These are phyloP conservation scores for Agonopterix arenella DNA, from an alignment of 2,888 invertebrate genomes.

Conservation along the genomic window DNA sequence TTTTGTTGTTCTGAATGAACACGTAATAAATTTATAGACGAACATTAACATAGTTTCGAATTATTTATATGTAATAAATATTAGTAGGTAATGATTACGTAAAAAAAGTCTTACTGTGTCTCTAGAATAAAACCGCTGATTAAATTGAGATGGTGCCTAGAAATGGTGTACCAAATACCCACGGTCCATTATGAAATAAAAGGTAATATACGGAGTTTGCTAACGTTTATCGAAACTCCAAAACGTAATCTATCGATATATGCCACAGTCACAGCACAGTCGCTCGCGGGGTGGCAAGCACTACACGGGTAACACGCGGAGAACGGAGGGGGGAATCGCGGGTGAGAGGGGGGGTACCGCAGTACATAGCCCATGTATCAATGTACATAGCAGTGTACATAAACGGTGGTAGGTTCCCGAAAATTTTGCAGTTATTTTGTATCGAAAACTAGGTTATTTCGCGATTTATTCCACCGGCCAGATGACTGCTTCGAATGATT, in stretches of 20 bases:
- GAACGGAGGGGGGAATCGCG: conserved; percentile 36
- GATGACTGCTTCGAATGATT: conserved; percentile 13
- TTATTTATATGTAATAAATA: too few species aligned
- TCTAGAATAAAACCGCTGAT: too few species aligned
- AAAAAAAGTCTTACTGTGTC: too few species aligned
- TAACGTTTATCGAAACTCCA: too few species aligned
- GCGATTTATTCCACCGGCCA: conserved; percentile 47
- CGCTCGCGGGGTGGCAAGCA: conserved; percentile 63
- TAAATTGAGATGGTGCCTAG: too few species aligned
- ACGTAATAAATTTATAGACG: too few species aligned
- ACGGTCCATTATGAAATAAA: too few species aligned
- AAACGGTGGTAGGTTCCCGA: conserved; percentile 58
- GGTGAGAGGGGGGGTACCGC: conserved; percentile 39
- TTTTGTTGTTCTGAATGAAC: too few species aligned
- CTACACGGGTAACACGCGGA: conserved; percentile 51
- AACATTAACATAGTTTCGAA: too few species aligned
- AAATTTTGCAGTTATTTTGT: conserved; percentile 74
- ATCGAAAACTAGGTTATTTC: conserved; percentile 74
- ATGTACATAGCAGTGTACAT: conserved; percentile 54
- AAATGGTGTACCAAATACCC: too few species aligned
- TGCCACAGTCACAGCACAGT: conserved; percentile 37
- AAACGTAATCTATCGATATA: conserved; percentile 41
- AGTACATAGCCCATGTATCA: conserved; percentile 55
- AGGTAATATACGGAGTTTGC: too few species aligned
- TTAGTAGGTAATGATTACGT: too few species aligned